Base-by-base conservation (phyloP, 2,888 invertebrate genomes). In the Leptodirus hochenwartii region DNA sequence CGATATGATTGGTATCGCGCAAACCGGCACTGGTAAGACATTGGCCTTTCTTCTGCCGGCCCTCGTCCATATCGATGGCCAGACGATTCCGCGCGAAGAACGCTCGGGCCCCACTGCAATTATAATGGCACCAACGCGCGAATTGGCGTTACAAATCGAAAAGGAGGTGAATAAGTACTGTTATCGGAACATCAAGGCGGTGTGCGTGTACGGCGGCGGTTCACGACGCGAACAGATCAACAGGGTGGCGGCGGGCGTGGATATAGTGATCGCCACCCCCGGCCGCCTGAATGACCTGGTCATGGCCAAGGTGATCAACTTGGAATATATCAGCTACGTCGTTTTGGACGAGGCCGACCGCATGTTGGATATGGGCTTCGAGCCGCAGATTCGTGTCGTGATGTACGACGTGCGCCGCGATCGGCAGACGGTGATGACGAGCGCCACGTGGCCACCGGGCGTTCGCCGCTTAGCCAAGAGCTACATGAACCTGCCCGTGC, bases 1-100 rank as follows among this genome's bases (percentile, higher is more conserved):
- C 47, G 95, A 96, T 56, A 56, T 95, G 50, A 93, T 96, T 50
- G 95, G 95, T 5, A 93, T 96, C 39, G 95, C 95, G 1, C 93
- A 91, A 58, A 88, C 88, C 4, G 87, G 87, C 32, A 85, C 85
- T 11, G 70, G 67, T 51, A 96, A 96, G 59, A 96, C 96, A 0
- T 59, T 96, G 32, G 95, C 91, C 0, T 95, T 91, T 47, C 58
- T 93, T 1, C 51, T 95, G 30, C 95, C 95, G 5, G 93, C 88
- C 8, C 62, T 95, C 41, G 79, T 95, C 40, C 93, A 95, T 48
- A 88, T 90, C 35, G 85, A 88, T 38, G 74, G 73, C 2, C 95
- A 95, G 53, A 60, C 64, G 14, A 62, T 63, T n/a, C 76, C 82
- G 0, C 59, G 77, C 17, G 61, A 67, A 1, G 49, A 82, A 42